Evolutionary conservation across 1,140 invertebrate species (phyloP).

Genomic region (Yoshiicerus persimilis): DNA sequence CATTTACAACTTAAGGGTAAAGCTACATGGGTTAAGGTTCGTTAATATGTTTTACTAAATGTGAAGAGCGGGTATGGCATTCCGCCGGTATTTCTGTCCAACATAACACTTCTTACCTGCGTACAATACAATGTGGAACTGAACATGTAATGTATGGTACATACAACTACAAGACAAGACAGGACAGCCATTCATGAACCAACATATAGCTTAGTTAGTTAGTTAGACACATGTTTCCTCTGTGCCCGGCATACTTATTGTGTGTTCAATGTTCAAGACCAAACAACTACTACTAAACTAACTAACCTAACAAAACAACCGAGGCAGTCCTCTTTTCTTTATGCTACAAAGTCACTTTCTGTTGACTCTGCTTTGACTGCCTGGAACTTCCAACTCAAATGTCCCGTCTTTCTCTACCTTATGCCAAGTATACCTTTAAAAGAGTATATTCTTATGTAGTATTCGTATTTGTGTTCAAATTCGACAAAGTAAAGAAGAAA

Average conservation of each 20-base stretch:
- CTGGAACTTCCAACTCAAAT: neutral
- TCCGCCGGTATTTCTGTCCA: neutral
- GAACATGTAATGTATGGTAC: neutral
- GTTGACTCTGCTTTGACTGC: neutral
- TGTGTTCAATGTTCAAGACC: neutral
- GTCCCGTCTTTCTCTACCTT: too few relatives aligned
- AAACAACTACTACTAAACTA: too few relatives aligned
- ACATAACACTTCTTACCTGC: neutral
- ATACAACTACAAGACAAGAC: neutral
- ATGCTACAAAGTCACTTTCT: neutral
- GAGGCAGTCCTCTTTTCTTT: neutral
- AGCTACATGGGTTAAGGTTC: too few relatives aligned
- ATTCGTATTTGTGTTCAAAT: neutral
- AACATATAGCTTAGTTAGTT: slow-evolving; percentile 24
- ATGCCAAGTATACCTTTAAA: too few relatives aligned
- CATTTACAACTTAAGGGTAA: neutral
- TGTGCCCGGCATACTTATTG: neutral
- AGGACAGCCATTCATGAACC: neutral
- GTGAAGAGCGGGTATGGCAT: neutral
- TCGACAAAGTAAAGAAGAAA: neutral
- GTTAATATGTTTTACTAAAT: neutral
- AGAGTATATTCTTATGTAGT: too few relatives aligned
- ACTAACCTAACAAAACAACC: neutral
- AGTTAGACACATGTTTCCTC: slow-evolving; percentile 21
- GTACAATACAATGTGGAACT: neutral